These are phyloP conservation scores for Latheticus oryzae DNA, from an alignment of 2,888 invertebrate genomes.

Conservation along the genomic window DNA sequence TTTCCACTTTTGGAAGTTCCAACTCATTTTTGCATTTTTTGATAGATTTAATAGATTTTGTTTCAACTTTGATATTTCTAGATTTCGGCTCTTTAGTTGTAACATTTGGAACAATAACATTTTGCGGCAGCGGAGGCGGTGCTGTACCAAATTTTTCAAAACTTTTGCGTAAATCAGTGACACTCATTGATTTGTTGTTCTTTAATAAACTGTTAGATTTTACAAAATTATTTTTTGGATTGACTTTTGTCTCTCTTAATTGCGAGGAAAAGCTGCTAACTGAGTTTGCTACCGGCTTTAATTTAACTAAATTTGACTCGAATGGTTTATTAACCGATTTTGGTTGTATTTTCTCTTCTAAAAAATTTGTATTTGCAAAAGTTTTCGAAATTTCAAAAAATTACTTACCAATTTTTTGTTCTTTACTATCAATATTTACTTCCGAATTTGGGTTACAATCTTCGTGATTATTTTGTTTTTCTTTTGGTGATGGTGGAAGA, in stretches of 20 bases:
- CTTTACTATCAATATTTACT: slow-evolving; percentile 13
- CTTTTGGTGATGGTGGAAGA: slow-evolving; percentile 9
- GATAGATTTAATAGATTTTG: too few relatives aligned
- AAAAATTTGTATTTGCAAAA: too few relatives aligned
- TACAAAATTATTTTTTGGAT: slow-evolving; percentile 1
- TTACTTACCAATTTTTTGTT: slow-evolving; percentile 12
- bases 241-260: slow-evolving; percentile 16
- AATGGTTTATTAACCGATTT: not conserved
- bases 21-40: too few relatives aligned
- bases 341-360: not conserved
- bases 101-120: slow-evolving; percentile 15
- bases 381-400: too few relatives aligned
- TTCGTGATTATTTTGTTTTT: slow-evolving; percentile 17
- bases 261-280: slow-evolving; percentile 7
- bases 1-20: slow-evolving; percentile 45
- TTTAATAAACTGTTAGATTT: slow-evolving; percentile 27
- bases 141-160: slow-evolving; percentile 65
- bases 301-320: slow-evolving; percentile 5
- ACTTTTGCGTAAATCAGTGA: slow-evolving; percentile 71
- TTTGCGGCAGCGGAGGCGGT: slow-evolving; percentile 45
- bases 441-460: slow-evolving; percentile 16
- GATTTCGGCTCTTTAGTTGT: slow-evolving; percentile 43
- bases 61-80: slow-evolving; percentile 37
- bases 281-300: slow-evolving; percentile 20
- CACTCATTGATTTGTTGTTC: slow-evolving; percentile 59